Conservation (phyloP, 1,140 invertebrate species). For the Cyrtorhinus lividipennis region DNA sequence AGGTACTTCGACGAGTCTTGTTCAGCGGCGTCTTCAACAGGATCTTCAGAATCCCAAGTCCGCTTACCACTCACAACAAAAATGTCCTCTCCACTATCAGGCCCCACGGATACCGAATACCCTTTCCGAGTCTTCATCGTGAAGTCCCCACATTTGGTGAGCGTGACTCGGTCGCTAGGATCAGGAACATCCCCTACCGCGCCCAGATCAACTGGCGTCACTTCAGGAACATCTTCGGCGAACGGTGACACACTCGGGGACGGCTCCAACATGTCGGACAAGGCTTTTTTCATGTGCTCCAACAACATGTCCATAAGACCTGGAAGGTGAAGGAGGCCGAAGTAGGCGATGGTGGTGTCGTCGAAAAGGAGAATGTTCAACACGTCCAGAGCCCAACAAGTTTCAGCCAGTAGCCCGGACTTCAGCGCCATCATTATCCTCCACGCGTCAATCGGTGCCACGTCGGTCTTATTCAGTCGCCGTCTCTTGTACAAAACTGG, state of each 20-base stretch:
- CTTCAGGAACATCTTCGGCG: not conserved
- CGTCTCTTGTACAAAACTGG: constrained; percentile 74
- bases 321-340: constrained; percentile 79
- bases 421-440: constrained; percentile 93
- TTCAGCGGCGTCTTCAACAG: constrained; percentile 38
- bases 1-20: constrained; percentile 53
- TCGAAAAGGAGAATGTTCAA: constrained; percentile 86
- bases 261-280: constrained; percentile 75
- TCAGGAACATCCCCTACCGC: constrained; percentile 46
- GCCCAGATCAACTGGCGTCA: constrained; percentile 41
- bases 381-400: constrained; percentile 88
- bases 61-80: constrained; percentile 58
- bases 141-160: constrained; percentile 54
- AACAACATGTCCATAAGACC: constrained; percentile 80
- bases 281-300: constrained; percentile 78
- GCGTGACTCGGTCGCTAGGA: constrained; percentile 45
- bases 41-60: constrained; percentile 54
- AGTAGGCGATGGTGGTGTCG: constrained; percentile 79
- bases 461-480: constrained; percentile 63
- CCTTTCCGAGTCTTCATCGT: constrained; percentile 66
- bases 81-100: constrained; percentile 52
- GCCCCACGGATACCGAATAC: constrained; percentile 54
- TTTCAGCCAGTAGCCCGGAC: constrained; percentile 88
- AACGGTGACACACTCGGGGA: constrained; percentile 27
- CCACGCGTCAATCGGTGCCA: constrained; percentile 88